These are phyloP conservation scores for Paramormyrops kingsleyae DNA, from an alignment of 2,113 vertebrate species.

Conservation along the genomic window DNA sequence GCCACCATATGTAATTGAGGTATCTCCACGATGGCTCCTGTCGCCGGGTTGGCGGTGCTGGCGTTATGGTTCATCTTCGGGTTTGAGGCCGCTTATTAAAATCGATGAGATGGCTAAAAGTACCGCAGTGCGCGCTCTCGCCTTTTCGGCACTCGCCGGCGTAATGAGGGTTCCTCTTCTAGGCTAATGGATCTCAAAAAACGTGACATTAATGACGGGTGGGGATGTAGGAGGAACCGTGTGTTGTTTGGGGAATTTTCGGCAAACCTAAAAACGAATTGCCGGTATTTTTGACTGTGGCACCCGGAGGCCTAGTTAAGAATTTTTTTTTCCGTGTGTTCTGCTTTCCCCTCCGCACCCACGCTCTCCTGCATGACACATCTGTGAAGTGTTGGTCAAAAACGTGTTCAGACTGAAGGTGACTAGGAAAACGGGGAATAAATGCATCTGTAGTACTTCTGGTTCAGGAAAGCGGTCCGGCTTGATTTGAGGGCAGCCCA, in stretches of 20 bases:
- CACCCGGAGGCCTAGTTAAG: not conserved
- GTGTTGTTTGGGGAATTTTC: not conserved
- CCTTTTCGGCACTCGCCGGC: not conserved
- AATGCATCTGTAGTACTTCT: not conserved
- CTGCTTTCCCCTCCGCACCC: not conserved
- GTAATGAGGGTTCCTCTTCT: not conserved
- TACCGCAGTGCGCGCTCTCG: not conserved
- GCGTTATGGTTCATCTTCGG: not conserved
- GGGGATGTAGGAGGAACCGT: not conserved
- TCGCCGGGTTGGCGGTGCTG: not conserved
- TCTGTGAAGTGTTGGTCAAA: not conserved
- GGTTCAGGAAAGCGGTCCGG: not conserved
- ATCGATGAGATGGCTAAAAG: not conserved
- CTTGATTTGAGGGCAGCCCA: not conserved
- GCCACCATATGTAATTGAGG: slow-evolving; percentile 19
- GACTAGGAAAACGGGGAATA: not conserved
- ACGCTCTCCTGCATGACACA: not conserved
- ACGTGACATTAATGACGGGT: not conserved
- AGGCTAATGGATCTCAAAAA: not conserved
- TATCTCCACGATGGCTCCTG: not conserved
- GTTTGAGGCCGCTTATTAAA: not conserved
- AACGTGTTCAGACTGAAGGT: not conserved
- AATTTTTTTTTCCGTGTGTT: not conserved
- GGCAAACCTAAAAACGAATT: not conserved
- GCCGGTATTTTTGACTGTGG: not conserved